A percentile compares a stretch with the other conserved stretches of the same genome.
Conservation (phyloP, 2,888 invertebrate species). For the Notocelia uddmanniana region DNA sequence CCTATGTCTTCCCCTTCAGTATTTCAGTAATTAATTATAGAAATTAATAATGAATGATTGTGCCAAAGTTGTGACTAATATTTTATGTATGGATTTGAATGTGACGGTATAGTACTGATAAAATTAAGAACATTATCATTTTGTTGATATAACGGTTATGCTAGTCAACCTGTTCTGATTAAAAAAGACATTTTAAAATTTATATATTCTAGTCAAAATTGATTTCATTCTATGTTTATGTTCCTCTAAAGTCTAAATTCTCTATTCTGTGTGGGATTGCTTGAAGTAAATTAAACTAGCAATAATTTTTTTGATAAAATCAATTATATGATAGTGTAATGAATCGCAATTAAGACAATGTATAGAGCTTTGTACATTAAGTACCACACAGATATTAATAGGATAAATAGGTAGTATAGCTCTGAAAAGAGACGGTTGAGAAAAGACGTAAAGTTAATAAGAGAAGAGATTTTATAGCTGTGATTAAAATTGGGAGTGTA, state of each 20-base stretch:
- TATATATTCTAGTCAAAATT: conserved; percentile 82
- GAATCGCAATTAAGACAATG: conserved; percentile 82
- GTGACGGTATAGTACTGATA: conserved; percentile 58
- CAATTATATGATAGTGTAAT: conserved; percentile 83
- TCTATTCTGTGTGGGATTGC: conserved; percentile 73
- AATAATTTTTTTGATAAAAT: conserved; percentile 83
- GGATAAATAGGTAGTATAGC: conserved; percentile 74
- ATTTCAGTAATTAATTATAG: conserved; percentile 70
- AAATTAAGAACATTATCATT: conserved; percentile 58
- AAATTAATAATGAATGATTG: conserved; percentile 68
- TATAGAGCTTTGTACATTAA: conserved; percentile 85
- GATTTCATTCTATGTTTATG: conserved; percentile 66
- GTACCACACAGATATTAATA: conserved; percentile 82
- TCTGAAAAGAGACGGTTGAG: conserved; percentile 66
- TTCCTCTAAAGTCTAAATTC: conserved; percentile 56
- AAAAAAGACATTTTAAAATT: conserved; percentile 66
- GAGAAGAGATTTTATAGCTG: conserved; percentile 84
- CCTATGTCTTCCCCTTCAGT: conserved; percentile 83
- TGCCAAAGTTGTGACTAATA: conserved; percentile 80
- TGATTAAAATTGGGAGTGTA: conserved; percentile 79
- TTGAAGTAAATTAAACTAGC: conserved; percentile 75
- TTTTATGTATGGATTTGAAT: conserved; percentile 62
- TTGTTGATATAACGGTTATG: conserved; percentile 66
- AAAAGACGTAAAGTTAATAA: conserved; percentile 68
- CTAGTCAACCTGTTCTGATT: conserved; percentile 82